phyloP scores from a whole-genome alignment of 1,140 invertebrate genomes.

The Drosophila lacteicornis region DNA sequence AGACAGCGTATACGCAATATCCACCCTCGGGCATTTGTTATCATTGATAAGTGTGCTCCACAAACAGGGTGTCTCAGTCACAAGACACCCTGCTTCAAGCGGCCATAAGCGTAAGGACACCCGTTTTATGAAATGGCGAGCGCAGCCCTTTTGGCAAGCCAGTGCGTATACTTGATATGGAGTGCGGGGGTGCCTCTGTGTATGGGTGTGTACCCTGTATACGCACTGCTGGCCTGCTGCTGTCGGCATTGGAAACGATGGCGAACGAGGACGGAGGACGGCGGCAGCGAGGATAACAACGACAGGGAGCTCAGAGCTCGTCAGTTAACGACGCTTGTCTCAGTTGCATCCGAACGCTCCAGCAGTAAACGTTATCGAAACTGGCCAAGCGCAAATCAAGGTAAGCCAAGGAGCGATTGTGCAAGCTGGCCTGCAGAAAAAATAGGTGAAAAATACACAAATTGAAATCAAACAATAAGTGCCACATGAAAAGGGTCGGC shows the following conservation, averaged over 20 bases:
- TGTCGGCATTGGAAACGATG: conserved; percentile 43
- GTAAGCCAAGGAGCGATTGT: conserved; percentile 32
- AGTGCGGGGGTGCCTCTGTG: conserved; percentile 35
- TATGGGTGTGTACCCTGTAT: conserved; percentile 39
- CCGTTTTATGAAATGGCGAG: conserved; percentile 30
- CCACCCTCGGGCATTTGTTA: conserved; percentile 62
- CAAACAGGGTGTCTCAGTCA: conserved; percentile 44
- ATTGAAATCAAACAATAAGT: conserved; percentile 46
- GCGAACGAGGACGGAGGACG: conserved; percentile 26
- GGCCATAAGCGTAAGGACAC: conserved; percentile 28
- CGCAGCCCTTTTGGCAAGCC: conserved; percentile 49
- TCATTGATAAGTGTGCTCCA: conserved; percentile 65
- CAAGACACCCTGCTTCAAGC: neutral
- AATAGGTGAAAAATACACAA: conserved; percentile 26
- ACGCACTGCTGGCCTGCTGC: conserved; percentile 52
- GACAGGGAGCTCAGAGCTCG: conserved; percentile 67
- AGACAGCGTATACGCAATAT: conserved; percentile 69
- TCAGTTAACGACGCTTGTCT: conserved; percentile 76
- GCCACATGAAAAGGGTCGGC: conserved; percentile 18
- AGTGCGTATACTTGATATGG: conserved; percentile 68
- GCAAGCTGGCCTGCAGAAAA: conserved; percentile 8
- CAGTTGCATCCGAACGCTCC: conserved; percentile 83
- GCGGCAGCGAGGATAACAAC: conserved; percentile 47
- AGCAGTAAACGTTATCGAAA: conserved; percentile 77
- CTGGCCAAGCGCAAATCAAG: conserved; percentile 69